A percentile compares a stretch with the other conserved stretches of the same genome.
Conservation (phyloP, 2,113 vertebrate genomes). For the Pitta sordida region DNA sequence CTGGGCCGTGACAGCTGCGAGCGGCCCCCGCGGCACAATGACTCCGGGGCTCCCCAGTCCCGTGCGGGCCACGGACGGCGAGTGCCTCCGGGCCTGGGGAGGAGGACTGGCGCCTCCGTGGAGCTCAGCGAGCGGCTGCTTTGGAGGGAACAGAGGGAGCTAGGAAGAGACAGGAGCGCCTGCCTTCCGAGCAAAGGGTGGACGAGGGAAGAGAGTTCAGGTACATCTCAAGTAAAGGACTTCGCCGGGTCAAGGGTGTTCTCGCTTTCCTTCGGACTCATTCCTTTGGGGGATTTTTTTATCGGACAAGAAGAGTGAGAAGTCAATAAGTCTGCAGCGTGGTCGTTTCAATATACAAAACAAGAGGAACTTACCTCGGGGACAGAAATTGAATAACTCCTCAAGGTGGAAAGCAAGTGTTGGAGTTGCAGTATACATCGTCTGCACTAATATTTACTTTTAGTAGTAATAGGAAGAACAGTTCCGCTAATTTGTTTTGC, state of each 20-base stretch:
- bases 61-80: neutral
- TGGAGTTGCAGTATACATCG: neutral
- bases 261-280: neutral
- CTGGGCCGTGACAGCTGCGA: conserved; percentile 32
- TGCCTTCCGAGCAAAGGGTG: neutral
- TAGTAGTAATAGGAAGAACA: neutral
- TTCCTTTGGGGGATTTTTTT: neutral
- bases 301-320: neutral
- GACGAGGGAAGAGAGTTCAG: neutral
- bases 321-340: neutral
- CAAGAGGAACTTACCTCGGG: rapidly evolving
- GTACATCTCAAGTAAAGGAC: neutral
- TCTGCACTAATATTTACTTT: neutral
- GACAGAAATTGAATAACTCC: neutral
- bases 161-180: neutral
- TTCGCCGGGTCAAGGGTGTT: neutral
- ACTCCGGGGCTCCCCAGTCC: neutral
- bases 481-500: neutral
- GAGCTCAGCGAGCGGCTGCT: neutral
- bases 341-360: neutral
- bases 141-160: neutral
- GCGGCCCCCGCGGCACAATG: neutral
- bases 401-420: neutral
- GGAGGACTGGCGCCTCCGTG: neutral
- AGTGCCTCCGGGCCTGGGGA: neutral